Evolutionary conservation across 2,797 vertebrate species (phyloP), one percentile per base, ranked within the genome.

Genomic region (Moxostoma hubbsi): DNA sequence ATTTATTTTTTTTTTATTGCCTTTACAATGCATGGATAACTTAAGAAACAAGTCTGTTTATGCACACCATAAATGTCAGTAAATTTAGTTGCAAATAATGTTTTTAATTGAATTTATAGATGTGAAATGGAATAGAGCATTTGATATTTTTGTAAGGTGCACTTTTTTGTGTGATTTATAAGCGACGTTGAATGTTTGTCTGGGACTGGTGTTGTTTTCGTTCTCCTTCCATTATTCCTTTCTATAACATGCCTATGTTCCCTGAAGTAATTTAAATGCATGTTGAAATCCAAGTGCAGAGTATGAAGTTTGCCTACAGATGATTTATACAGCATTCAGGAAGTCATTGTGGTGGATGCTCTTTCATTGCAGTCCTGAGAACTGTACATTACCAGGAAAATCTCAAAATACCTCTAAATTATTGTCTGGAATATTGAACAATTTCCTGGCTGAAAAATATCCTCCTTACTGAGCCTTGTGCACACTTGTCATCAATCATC

Each of bases 401-500:
- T 15, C 36, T 72, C 46, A 16, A 43, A 66, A 55, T 63, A 46
- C 58, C 36, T 63, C 70, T 75, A 49, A 63, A 43, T 68, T 63
- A 62, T 69, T 10, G 13, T 64, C 59, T 15, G 61, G 49, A 7
- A 54, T 81, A 71, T 68, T 80, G 64, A 82, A 69, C 74, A 66
- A 50, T 79, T 72, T 77, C 64, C 51, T 73, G 80, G n/a, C 59
- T 83, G 72, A 83, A 73, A 68, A 65, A 47, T 79, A 47, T 67
- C 54, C 71, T 51, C 61, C 70, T 79, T 74, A 72, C 72, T 72
- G 67, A 78, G 66, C 80, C 51, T 65, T 79, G 55, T 43, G 68
- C 67, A 67, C 61, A 13, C 75, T 75, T 55, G 50, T 81, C 79
- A 85, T 79, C 84, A 85, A 81, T 85, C 81, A 72, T 45, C 43